Evolutionary conservation across 2,797 vertebrate genomes (phyloP), one percentile per base, ranked within the genome.

Genomic region (Monodelphis domestica): DNA sequence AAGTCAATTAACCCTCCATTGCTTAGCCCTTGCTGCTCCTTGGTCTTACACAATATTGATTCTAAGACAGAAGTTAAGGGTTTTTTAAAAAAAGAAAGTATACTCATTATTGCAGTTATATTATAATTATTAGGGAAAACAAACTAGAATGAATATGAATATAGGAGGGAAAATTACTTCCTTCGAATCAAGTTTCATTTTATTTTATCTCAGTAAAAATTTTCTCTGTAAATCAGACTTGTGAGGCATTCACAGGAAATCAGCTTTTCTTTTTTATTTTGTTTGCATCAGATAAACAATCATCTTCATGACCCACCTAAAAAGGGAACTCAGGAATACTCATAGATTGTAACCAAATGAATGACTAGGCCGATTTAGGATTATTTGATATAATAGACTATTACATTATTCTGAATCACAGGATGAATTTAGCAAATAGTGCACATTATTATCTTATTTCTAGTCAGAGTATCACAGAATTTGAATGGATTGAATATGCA

Each of bases 401-500:
- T 95, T 96, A 56, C 4, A 91, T 89, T 88, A 91, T 94, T 94
- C 87, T 14, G 53, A 50, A 91, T 95, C 5, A 91, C 38, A 94
- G 88, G 38, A 56, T 54, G 96, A 96, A 54, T 78, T 97, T 96
- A 97, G 90, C 56, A 97, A 94, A 89, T 78, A 51, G 52, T 56
- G 56, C 57, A 94, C 53, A 88, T 89, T 89, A 15, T 89, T 91
- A 89, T 63, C 56, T 95, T 94, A 92, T 96, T 97, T 95, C 87
- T 78, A 95, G 96, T 95, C 95, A 92, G 54, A 93, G 0, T 33
- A 94, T 94, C 89, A 70, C n/a, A 88, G 0, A 0, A 33, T 78
- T 90, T 57, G 26, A 91, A 15, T 88, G 0, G 38, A 78, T 90
- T 57, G 26, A 91, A 15, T 88, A 5, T 91, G 45, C 7, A 95